Conservation (phyloP, 2,888 invertebrate genomes). For the Cetonia aurata region DNA sequence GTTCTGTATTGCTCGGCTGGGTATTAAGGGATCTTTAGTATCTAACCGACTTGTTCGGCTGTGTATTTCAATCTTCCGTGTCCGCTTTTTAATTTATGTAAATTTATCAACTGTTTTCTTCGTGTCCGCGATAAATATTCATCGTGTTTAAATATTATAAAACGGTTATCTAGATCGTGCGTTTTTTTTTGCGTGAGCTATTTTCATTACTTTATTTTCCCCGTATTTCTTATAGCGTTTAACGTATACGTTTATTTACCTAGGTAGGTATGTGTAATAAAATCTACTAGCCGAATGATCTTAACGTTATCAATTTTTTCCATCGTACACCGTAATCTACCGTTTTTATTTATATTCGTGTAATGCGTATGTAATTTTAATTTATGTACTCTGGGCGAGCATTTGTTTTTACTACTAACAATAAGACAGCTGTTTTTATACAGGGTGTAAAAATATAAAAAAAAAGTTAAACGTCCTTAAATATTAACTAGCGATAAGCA, state of each 20-base stretch:
- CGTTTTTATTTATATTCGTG: constrained; percentile 16
- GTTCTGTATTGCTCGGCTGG: constrained; percentile 1
- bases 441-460: no score
- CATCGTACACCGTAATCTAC: constrained; percentile 20
- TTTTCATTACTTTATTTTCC: constrained; percentile 40
- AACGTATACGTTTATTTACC: constrained; percentile 12
- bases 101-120: constrained; percentile 53
- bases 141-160: constrained; percentile 48
- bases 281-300: constrained; percentile 17
- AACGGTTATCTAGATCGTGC: constrained; percentile 43
- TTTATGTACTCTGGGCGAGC: constrained; percentile 24
- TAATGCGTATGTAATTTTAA: constrained; percentile 28
- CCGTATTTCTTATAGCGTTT: constrained; percentile 20
- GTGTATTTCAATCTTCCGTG: constrained; percentile 36
- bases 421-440: no score
- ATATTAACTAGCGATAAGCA: no score
- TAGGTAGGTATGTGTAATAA: constrained; percentile 1
- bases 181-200: constrained; percentile 45
- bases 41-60: constrained; percentile 17
- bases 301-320: constrained; percentile 23
- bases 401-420: constrained; percentile 4
- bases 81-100: constrained; percentile 50
- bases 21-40: constrained; percentile 15
- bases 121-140: constrained; percentile 50
- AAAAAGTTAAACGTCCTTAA: no score